Base-by-base conservation (phyloP, 2,888 invertebrate species). In the Drosophila imparisetae region DNA sequence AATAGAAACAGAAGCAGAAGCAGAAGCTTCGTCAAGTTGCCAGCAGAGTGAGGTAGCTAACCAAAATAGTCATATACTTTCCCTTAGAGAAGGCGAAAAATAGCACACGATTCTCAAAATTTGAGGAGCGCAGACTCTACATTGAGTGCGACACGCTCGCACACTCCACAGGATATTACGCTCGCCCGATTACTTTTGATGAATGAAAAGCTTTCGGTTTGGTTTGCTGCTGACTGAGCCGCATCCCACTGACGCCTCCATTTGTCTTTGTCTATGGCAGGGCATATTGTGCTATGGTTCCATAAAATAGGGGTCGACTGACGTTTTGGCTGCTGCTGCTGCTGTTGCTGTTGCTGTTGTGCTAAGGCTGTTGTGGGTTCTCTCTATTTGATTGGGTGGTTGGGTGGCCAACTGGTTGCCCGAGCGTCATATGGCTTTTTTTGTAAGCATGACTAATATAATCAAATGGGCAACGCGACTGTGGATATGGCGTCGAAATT, bases 151-250 rank as follows among this genome's bases (percentile, higher is more conserved):
- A 64, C 60, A 48, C 42, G 42, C 70, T 30, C 38, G 42, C 30
- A 45, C 60, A 58, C 27, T 27, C 55, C 55, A 53, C 18, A 54
- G 50, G 50, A 54, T 24, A 32, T 63, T 64, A 48, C 70, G 55
- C 55, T 72, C 53, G 79, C 63, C 72, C 67, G 90, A 78, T 83
- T 85, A 70, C 64, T 86, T 88, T 90, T 90, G 84, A 91, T 91
- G 91, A 91, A 91, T 91, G 91, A 91, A 91, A 91, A 91, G 91
- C 91, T 91, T 81, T 86, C 75, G 79, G 75, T 79, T 74, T 75
- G 67, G 61, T 64, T 60, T 72, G 73, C 69, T 80, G 81, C 72
- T 79, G 74, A 69, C 75, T 75, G 64, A 53, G 52, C 30, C 58
- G 40, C 30, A 30, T 8, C n/a, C 67, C 60, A 21, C 30, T 27